These are phyloP conservation scores for Nixonia krombeini DNA, from an alignment of 1,140 invertebrate species.

Conservation along the genomic window DNA sequence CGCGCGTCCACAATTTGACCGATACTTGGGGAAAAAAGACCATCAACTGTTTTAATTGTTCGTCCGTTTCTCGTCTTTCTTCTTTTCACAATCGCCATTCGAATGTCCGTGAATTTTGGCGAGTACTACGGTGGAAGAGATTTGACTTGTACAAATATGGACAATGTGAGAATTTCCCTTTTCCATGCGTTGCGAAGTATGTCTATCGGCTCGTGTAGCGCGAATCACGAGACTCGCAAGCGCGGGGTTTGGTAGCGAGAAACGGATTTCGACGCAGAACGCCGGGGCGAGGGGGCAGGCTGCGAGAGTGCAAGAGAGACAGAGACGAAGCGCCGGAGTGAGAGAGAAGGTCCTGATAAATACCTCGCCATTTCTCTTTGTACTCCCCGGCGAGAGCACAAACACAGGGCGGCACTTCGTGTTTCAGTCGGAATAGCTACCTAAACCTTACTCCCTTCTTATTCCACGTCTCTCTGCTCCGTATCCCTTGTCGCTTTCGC, in stretches of 20 bases:
- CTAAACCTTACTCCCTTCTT: constrained; percentile 55
- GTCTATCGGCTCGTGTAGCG: constrained; percentile 24
- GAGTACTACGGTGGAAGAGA: too few species aligned
- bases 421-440: constrained; percentile 56
- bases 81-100: too few species aligned
- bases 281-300: constrained; percentile 54
- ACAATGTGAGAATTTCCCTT: not conserved
- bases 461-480: constrained; percentile 51
- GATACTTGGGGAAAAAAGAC: constrained; percentile 43
- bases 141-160: too few species aligned
- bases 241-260: constrained; percentile 50
- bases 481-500: constrained; percentile 45
- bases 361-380: constrained; percentile 68
- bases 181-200: constrained; percentile 12
- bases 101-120: too few species aligned
- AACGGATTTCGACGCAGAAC: constrained; percentile 61
- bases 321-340: constrained; percentile 45
- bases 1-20: constrained; percentile 43
- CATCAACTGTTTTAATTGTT: constrained; percentile 59
- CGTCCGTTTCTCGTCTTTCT: too few species aligned
- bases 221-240: constrained; percentile 31
- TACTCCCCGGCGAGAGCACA: constrained; percentile 70
- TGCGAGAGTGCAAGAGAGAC: constrained; percentile 48
- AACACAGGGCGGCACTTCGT: constrained; percentile 62
- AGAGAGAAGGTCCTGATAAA: constrained; percentile 68